phyloP scores from a whole-genome alignment of 2,113 vertebrate species.

The Corythaeola cristata region DNA sequence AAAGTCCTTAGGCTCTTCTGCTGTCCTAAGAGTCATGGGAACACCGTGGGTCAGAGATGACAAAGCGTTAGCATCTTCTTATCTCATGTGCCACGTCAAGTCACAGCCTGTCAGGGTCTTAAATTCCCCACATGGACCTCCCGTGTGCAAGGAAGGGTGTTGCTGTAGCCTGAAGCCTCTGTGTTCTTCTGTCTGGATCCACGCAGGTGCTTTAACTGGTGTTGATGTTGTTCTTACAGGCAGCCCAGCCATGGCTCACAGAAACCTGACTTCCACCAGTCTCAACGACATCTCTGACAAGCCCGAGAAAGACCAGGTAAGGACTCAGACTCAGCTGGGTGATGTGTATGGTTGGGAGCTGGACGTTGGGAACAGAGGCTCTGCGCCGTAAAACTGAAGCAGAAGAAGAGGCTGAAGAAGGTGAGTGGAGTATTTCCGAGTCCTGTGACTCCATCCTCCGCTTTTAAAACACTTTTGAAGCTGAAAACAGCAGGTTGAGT shows the following conservation, averaged over 20 bases:
- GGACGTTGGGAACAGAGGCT: neutral
- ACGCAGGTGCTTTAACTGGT: neutral
- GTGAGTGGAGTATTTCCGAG: neutral
- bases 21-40: neutral
- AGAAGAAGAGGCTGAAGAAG: neutral
- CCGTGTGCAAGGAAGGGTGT: neutral
- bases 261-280: constrained; percentile 90
- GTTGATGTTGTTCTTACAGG: constrained; percentile 75
- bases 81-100: neutral
- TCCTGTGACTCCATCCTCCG: neutral
- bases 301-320: constrained; percentile 96
- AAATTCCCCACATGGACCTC: neutral
- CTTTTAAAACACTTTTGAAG: neutral
- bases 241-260: constrained; percentile 87
- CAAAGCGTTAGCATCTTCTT: fast-evolving
- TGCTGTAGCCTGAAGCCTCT: constrained; percentile 31
- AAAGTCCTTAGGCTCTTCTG: neutral
- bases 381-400: neutral
- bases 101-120: neutral
- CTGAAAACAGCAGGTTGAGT: neutral
- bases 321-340: neutral
- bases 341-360: neutral
- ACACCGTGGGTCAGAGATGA: neutral
- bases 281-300: constrained; percentile 97
- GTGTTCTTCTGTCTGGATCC: neutral